Base-by-base conservation (phyloP, 2,888 invertebrate genomes). In the Cheilosia vulpina region DNA sequence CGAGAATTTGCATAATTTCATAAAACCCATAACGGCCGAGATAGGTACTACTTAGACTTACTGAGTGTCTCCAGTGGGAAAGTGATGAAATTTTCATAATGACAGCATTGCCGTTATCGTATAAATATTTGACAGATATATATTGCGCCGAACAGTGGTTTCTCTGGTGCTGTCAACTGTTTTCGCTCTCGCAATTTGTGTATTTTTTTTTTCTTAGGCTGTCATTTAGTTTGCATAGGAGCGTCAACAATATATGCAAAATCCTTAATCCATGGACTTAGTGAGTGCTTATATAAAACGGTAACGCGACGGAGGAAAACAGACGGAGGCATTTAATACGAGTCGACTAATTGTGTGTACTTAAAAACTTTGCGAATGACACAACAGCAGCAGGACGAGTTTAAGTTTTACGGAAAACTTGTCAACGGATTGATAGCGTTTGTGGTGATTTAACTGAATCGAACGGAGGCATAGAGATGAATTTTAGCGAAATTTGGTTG, bases 261-360 rank as follows among this genome's bases (percentile, higher is more conserved):
- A 68, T 80, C 62, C 62, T 80, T 80, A 80, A 80, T 62, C 73
- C 73, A 55, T 68, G 60, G 73, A 55, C 73, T 73, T 68, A 62
- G 62, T 55, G 60, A 68, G 62, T 75, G 52, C 19, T 73, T 80
- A 73, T 63, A 60, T 45, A 41, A 21, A 41, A 21, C 11, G 21
- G 4, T 5, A 55, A n/a, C 19, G n/a, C 4, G 9, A 27, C 9
- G 9, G 13, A 7, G 13, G 45, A 60, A 15, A 0, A 62, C 6
- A 57, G 55, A 52, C 38, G 19, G 52, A 21, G 15, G 34, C 17
- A 21, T 63, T 71, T 57, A 63, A 41, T 60, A 24, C 34, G 45
- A 71, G 50, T 58, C 27, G 78, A 58, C 57, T 78, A 58, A 71
- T 65, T 79, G 65, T 58, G 21, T 60, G 21, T 17, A 15, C 27